Conservation (phyloP, 2,113 vertebrate genomes). For the Chinchilla lanigera region DNA sequence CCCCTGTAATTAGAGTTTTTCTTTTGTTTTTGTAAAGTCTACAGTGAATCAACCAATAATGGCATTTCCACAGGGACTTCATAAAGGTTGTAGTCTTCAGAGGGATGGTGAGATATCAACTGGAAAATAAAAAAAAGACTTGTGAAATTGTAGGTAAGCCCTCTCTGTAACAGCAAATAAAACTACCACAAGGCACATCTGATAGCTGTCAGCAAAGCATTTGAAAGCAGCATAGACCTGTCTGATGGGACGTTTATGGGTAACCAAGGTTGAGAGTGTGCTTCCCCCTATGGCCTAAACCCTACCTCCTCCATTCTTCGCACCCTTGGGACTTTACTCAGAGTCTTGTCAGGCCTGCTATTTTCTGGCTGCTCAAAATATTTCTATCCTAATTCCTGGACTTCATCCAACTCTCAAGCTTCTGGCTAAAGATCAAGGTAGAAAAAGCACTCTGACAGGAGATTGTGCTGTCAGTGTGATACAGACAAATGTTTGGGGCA, state of each 20-base stretch:
- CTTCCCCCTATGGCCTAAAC: background rate
- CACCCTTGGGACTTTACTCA: background rate
- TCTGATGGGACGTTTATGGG: background rate
- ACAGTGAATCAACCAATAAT: background rate
- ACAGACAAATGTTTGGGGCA: background rate
- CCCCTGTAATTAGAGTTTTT: background rate
- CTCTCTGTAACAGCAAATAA: background rate
- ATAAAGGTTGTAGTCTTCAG: background rate
- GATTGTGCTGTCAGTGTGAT: background rate
- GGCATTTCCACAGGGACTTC: background rate
- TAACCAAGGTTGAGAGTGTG: background rate
- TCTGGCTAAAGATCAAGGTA: background rate
- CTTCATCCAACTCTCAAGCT: background rate
- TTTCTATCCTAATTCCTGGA: background rate
- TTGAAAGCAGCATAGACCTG: background rate
- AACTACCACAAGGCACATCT: background rate
- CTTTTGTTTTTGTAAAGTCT: background rate
- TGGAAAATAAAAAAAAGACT: background rate
- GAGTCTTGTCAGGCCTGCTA: background rate
- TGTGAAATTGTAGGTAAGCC: background rate
- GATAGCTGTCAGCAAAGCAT: background rate
- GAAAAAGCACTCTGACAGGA: background rate
- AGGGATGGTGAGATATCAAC: background rate
- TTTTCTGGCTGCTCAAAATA: slow-evolving; percentile 1
- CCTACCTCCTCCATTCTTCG: background rate